Percentiles rank a stretch among this genome's conserved stretches.
Evolutionary conservation across 2,888 invertebrate genomes (phyloP).

Genomic region (Archips crataeganus): DNA sequence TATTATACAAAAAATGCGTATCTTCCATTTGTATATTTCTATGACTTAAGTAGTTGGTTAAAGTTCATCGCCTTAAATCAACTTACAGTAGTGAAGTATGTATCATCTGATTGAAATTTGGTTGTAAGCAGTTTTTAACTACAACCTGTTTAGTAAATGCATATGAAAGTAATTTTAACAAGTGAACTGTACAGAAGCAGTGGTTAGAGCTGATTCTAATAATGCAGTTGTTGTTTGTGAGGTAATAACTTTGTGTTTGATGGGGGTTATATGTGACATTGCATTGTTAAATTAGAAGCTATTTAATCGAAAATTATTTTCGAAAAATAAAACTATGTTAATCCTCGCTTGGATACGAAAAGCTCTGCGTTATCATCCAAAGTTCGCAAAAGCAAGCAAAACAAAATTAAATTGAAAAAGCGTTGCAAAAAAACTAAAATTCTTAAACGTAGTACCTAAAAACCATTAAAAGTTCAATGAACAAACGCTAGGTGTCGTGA

Average conservation of each 20-base stretch:
- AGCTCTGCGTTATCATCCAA: slow-evolving; percentile 13
- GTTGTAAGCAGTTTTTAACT: too few relatives aligned
- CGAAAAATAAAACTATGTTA: neutral
- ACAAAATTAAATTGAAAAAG: neutral
- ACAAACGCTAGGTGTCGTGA: neutral
- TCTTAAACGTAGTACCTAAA: neutral
- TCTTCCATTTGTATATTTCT: too few relatives aligned
- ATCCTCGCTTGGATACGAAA: neutral
- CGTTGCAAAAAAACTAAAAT: neutral
- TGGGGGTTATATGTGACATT: neutral
- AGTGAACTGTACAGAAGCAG: neutral
- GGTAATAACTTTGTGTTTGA: neutral
- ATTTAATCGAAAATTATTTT: neutral
- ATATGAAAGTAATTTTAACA: too few relatives aligned
- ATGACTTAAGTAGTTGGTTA: too few relatives aligned
- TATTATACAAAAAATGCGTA: too few relatives aligned
- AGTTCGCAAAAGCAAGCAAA: slow-evolving; percentile 29
- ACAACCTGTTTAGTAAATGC: too few relatives aligned
- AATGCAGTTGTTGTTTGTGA: neutral
- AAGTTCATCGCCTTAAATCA: neutral
- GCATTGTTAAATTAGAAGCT: neutral
- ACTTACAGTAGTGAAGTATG: too few relatives aligned
- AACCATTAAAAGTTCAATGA: neutral
- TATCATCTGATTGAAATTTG: too few relatives aligned
- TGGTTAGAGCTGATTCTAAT: neutral